Evolutionary conservation across 1,140 invertebrate genomes (phyloP).

Genomic region (Pectinophora gossypiella): DNA sequence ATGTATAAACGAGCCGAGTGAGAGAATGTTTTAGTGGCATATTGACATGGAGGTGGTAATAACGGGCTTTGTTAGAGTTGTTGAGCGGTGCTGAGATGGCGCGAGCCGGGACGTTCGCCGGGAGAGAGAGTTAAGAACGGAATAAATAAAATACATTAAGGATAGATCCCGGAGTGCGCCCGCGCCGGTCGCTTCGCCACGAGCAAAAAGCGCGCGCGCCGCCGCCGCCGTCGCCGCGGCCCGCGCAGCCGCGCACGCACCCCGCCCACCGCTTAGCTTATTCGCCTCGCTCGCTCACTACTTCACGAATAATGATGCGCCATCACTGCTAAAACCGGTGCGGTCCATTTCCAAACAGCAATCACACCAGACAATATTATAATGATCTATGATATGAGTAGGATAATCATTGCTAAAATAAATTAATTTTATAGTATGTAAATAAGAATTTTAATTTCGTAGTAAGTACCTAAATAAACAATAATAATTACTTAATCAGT

Average conservation of each 20-base stretch:
- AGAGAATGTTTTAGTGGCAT: slow-evolving; percentile 37
- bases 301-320: slow-evolving; percentile 20
- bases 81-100: slow-evolving; percentile 4
- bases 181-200: slow-evolving; percentile 29
- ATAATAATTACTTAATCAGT: too few relatives aligned
- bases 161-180: slow-evolving; percentile 47
- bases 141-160: slow-evolving; percentile 64
- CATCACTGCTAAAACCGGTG: slow-evolving; percentile 17
- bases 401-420: too few relatives aligned
- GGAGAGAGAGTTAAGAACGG: slow-evolving; percentile 52
- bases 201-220: slow-evolving; percentile 52
- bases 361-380: too few relatives aligned
- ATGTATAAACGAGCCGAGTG: slow-evolving; percentile 22
- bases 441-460: too few relatives aligned
- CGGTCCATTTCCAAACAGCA: slow-evolving; percentile 1
- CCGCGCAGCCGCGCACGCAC: slow-evolving; percentile 31
- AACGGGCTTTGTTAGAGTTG: slow-evolving; percentile 1
- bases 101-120: slow-evolving; percentile 40
- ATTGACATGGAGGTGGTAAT: slow-evolving; percentile 34
- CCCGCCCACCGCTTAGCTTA: slow-evolving; percentile 51
- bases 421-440: too few relatives aligned
- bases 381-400: too few relatives aligned
- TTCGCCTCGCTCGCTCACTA: slow-evolving; percentile 22
- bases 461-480: too few relatives aligned
- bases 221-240: neutral